Evolutionary conservation across 2,797 vertebrate species (phyloP).

Genomic region (Spinibarbus caldwelli): DNA sequence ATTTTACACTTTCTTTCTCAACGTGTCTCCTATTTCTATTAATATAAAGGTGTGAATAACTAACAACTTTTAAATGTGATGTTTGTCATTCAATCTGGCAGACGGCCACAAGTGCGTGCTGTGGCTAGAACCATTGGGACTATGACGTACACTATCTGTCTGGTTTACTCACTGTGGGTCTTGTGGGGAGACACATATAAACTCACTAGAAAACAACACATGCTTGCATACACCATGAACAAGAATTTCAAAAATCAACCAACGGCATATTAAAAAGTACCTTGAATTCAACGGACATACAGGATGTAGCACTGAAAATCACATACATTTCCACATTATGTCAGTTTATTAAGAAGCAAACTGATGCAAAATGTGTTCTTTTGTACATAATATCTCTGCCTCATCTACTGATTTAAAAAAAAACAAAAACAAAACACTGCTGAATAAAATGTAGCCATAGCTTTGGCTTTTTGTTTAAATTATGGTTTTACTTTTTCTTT

Average conservation of each 20-base stretch:
- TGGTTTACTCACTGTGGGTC: constrained; percentile 35
- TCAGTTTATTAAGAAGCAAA: background rate
- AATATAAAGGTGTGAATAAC: background rate
- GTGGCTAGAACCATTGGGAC: constrained; percentile 47
- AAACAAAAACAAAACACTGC: no score
- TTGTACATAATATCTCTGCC: no score
- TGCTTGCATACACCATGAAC: background rate
- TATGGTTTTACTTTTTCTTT: background rate
- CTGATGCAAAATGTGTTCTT: background rate
- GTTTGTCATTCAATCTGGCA: constrained; percentile 33
- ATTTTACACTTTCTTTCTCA: background rate
- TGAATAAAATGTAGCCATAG: background rate
- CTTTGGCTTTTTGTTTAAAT: background rate
- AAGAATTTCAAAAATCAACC: no score
- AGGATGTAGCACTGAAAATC: background rate
- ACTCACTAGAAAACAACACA: constrained; percentile 30
- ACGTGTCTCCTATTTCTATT: background rate
- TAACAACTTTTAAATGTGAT: constrained; percentile 26
- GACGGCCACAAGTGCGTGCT: background rate
- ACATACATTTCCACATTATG: background rate
- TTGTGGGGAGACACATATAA: constrained; percentile 35
- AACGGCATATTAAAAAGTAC: constrained; percentile 13
- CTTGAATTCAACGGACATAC: background rate
- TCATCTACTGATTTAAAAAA: background rate
- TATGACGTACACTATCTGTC: constrained; percentile 42